Percentiles rank a stretch among this genome's conserved stretches.
Conservation (phyloP, 1,140 invertebrate species). For the Diachasma alloeum region DNA sequence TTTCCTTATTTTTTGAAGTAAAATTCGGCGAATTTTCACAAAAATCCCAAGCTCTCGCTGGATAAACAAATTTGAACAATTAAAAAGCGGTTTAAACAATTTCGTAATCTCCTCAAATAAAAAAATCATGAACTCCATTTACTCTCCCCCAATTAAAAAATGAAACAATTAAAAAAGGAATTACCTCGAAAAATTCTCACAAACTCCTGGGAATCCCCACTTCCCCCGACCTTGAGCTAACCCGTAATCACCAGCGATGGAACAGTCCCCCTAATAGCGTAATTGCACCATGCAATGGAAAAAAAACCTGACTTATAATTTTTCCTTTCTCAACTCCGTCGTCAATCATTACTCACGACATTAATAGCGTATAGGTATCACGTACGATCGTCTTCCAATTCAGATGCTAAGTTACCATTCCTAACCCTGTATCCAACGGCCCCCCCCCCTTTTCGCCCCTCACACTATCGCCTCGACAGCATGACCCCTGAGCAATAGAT, state of each 20-base stretch:
- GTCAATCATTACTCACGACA: background rate
- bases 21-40: too few species aligned
- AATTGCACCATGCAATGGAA: background rate
- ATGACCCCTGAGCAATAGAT: too few species aligned
- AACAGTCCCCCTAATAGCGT: background rate
- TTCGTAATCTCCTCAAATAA: background rate
- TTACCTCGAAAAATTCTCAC: background rate
- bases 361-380: background rate
- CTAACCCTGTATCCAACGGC: too few species aligned
- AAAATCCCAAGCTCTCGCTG: too few species aligned
- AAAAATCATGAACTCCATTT: background rate
- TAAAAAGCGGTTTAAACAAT: too few species aligned
- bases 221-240: background rate
- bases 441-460: too few species aligned
- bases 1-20: too few species aligned
- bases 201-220: background rate
- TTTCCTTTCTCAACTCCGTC: background rate
- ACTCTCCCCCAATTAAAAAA: background rate
- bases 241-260: background rate
- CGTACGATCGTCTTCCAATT: too few species aligned
- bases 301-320: background rate
- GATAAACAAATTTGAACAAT: too few species aligned
- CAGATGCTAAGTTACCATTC: too few species aligned
- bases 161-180: background rate
- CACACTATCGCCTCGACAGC: too few species aligned